phyloP scores from a whole-genome alignment of 2,113 vertebrate species.

The Tretioscincus oriximinensis region DNA sequence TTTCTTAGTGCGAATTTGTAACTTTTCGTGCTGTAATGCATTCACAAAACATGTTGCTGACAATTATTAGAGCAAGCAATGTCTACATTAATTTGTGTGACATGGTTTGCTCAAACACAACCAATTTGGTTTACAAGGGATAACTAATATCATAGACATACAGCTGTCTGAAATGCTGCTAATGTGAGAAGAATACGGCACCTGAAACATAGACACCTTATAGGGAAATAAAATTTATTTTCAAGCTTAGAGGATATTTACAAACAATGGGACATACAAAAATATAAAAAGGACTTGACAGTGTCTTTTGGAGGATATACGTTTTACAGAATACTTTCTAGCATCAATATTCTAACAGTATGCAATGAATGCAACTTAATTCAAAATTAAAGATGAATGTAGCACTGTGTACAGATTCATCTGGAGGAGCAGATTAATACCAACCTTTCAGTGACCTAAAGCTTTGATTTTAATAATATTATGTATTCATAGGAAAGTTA shows the following conservation, averaged over 20 bases:
- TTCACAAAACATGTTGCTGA: no score
- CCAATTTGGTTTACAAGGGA: background rate
- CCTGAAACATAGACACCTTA: constrained; percentile 43
- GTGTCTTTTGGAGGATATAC: constrained; percentile 70
- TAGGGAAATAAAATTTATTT: constrained; percentile 85
- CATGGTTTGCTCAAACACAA: no score
- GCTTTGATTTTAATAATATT: constrained; percentile 27
- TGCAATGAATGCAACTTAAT: constrained; percentile 59
- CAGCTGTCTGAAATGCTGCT: background rate
- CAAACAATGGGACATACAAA: constrained; percentile 77
- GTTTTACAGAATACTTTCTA: constrained; percentile 75
- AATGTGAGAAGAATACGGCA: background rate
- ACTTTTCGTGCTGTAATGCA: no score
- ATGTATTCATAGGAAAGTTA: constrained; percentile 46
- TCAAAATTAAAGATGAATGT: constrained; percentile 50
- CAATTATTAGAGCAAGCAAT: no score
- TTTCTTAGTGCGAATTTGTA: no score
- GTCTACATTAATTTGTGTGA: no score
- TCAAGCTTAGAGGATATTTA: constrained; percentile 78
- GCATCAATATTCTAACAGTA: constrained; percentile 59
- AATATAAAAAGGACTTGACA: constrained; percentile 79
- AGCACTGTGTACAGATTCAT: constrained; percentile 50
- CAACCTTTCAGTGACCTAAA: constrained; percentile 55
- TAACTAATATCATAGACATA: background rate
- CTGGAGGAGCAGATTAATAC: constrained; percentile 53